Evolutionary conservation across 2,113 vertebrate species (phyloP), one percentile per base, ranked within the genome.

Genomic region (Tinamus guttatus): DNA sequence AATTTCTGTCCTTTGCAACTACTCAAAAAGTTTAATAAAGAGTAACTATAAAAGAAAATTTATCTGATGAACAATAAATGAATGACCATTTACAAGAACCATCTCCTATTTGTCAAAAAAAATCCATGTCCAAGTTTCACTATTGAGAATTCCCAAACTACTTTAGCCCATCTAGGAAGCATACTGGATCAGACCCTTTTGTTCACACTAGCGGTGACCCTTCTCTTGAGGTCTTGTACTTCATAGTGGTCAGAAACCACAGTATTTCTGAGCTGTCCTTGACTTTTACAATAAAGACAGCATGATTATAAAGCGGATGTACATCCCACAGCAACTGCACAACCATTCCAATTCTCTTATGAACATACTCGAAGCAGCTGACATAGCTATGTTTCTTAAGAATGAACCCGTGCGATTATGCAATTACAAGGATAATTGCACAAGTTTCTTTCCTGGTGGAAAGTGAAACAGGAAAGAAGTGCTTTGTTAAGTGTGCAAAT

Each of bases 251-350:
- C 19, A 77, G 54, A 92, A 90, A 82, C 43, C 60, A 40, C 34
- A 20, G 32, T 15, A 5, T 51, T 24, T 41, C 40, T 65, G 45
- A 49, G 30, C 43, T 93, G 19, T 74, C 28, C 47, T 6, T 38
- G 34, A 19, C 6, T 41, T 5, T 30, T 79, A 27, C 15, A 67
- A 13, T 47, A 58, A 34, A 81, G 11, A 1, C 27, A 17, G 3
- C 7, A 30, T 22, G 0, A 0, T 49, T 59, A 70, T 5, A 75
- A 13, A 70, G 24, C 7, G 58, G 62, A 58, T 0, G 0, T 25
- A 54, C 32, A 11, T 67, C 45, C 20, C 70, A 20, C 4, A 41
- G 24, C 14, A 63, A 54, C 17, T 30, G 43, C 4, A 17, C 7
- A 56, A 18, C 5, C 11, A 36, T 70, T 81, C 60, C n/a, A 56